Evolutionary conservation across 1,140 invertebrate species (phyloP).

Genomic region (Listronotus bonariensis): DNA sequence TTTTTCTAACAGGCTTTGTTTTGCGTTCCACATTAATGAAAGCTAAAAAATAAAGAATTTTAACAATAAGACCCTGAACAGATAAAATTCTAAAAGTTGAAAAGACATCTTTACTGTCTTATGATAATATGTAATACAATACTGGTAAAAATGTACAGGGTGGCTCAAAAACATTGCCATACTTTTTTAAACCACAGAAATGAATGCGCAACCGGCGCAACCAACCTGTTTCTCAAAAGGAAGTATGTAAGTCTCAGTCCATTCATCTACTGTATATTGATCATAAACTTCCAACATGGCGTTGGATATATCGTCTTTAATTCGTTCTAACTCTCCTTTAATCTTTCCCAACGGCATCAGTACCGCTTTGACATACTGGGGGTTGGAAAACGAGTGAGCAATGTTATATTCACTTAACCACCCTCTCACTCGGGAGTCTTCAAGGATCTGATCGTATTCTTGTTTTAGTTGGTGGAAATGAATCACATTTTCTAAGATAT

Average conservation of each 20-base stretch:
- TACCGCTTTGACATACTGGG: slow-evolving; percentile 52
- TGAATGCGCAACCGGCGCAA: too few species aligned
- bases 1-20: slow-evolving; percentile 31
- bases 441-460: slow-evolving; percentile 40
- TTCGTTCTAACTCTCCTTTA: slow-evolving; percentile 64
- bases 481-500: slow-evolving; percentile 42
- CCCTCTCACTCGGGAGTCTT: slow-evolving; percentile 53
- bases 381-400: slow-evolving; percentile 71
- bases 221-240: slow-evolving; percentile 40
- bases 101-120: too few species aligned
- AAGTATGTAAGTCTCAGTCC: slow-evolving; percentile 63
- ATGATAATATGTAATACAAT: too few species aligned
- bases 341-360: slow-evolving; percentile 62
- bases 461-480: slow-evolving; percentile 44
- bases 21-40: slow-evolving; percentile 32
- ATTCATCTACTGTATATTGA: slow-evolving; percentile 73
- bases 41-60: slow-evolving; percentile 11
- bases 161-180: too few species aligned
- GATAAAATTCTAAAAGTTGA: too few species aligned
- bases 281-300: slow-evolving; percentile 73
- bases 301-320: slow-evolving; percentile 64
- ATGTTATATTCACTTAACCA: slow-evolving; percentile 83
- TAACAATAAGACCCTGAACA: too few species aligned
- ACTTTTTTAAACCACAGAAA: too few species aligned
- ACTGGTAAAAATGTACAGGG: too few species aligned